Conservation (phyloP, 2,797 vertebrate species). For the Oceanodroma leucorhoa region DNA sequence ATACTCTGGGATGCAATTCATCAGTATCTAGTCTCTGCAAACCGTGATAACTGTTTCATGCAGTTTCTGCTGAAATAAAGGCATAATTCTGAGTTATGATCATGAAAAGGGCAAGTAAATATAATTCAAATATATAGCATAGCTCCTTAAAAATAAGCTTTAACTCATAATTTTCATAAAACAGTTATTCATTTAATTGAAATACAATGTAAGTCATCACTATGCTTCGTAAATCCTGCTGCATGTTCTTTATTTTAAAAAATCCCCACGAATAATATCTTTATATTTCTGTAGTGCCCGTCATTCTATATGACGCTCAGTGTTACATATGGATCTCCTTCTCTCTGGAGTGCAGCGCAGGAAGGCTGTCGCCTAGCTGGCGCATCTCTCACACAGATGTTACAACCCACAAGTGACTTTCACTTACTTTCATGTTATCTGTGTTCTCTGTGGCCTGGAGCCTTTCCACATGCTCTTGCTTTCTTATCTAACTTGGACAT, state of each 20-base stretch:
- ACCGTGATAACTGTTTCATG: accelerated
- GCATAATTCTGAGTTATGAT: not conserved
- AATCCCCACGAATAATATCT: not conserved
- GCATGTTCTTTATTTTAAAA: not conserved
- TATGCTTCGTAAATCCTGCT: not conserved
- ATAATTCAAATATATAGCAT: not conserved
- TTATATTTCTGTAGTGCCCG: not conserved
- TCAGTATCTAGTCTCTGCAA: not conserved
- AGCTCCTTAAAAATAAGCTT: not conserved
- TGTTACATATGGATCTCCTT: not conserved
- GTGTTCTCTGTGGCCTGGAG: not conserved
- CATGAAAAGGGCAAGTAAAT: not conserved
- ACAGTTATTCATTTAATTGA: not conserved
- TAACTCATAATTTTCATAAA: not conserved
- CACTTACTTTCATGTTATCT: slow-evolving; percentile 25
- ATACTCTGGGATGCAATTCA: not conserved
- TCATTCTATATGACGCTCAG: not conserved
- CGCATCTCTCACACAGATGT: not conserved
- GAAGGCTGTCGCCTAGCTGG: accelerated
- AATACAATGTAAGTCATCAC: not conserved
- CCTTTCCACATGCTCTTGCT: not conserved
- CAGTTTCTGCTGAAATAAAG: not conserved
- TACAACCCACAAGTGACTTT: not conserved
- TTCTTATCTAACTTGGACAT: slow-evolving; percentile 3
- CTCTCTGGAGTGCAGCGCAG: not conserved